Percentiles rank a stretch among this genome's conserved stretches.
Evolutionary conservation across 2,888 invertebrate species (phyloP).

Genomic region (Hesperia comma): DNA sequence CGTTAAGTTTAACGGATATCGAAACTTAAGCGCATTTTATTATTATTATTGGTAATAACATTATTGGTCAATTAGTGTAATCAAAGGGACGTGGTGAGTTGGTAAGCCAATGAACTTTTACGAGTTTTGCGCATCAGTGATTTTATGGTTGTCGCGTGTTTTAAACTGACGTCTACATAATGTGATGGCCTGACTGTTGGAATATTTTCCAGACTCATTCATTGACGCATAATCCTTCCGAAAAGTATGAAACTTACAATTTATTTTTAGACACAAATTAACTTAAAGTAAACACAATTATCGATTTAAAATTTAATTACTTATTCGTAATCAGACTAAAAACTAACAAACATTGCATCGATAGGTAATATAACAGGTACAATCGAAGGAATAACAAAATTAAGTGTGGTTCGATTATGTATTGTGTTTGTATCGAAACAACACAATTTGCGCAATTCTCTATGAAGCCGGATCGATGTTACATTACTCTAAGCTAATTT

Average conservation of each 20-base stretch:
- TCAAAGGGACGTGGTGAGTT: conserved; percentile 28
- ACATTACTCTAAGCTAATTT: conserved; percentile 68
- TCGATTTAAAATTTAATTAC: too few relatives aligned
- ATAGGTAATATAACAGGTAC: too few relatives aligned
- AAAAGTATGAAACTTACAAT: conserved; percentile 4
- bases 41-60: not conserved
- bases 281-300: too few relatives aligned
- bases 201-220: conserved; percentile 37
- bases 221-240: not conserved
- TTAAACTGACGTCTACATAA: conserved; percentile 59
- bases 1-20: not conserved
- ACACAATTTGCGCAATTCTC: conserved; percentile 41
- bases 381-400: too few relatives aligned
- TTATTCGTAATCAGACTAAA: too few relatives aligned
- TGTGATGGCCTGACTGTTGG: conserved; percentile 52
- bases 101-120: conserved; percentile 49
- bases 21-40: not conserved
- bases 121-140: conserved; percentile 52
- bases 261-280: not conserved
- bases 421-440: conserved; percentile 25
- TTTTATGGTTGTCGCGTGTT: conserved; percentile 46
- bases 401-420: not conserved
- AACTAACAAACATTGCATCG: too few relatives aligned
- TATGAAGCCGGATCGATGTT: conserved; percentile 68
- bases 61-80: not conserved